Evolutionary conservation across 2,113 vertebrate species (phyloP).

Genomic region (Quiscalus mexicanus): DNA sequence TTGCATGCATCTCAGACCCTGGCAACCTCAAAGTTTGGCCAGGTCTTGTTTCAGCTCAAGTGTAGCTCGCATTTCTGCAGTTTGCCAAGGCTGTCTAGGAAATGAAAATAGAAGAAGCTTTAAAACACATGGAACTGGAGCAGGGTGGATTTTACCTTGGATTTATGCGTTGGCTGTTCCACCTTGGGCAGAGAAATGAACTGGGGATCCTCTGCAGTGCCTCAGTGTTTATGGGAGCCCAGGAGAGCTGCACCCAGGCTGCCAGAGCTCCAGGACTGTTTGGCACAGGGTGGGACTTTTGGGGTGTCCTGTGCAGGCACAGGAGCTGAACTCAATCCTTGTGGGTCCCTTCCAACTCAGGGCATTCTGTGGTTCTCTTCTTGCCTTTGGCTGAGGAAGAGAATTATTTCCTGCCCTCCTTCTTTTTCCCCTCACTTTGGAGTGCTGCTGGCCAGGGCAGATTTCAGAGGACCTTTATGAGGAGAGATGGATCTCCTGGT

Average conservation of each 20-base stretch:
- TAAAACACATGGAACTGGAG: neutral
- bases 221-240: neutral
- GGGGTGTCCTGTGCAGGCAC: neutral
- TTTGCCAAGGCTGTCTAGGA: neutral
- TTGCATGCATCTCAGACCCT: neutral
- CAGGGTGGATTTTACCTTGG: neutral
- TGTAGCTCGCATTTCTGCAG: neutral
- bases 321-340: neutral
- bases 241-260: neutral
- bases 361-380: too few relatives aligned
- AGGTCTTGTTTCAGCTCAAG: neutral
- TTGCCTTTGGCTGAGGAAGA: neutral
- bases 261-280: neutral
- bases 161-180: neutral
- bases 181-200: neutral
- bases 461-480: neutral
- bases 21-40: neutral
- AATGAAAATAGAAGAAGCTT: neutral
- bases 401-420: neutral
- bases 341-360: neutral
- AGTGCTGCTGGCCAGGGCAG: neutral
- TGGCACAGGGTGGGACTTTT: neutral
- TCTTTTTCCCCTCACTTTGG: rapidly evolving
- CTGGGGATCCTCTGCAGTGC: neutral
- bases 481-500: neutral